phyloP scores from a whole-genome alignment of 2,113 vertebrate genomes.

The Dasyprocta punctata region DNA sequence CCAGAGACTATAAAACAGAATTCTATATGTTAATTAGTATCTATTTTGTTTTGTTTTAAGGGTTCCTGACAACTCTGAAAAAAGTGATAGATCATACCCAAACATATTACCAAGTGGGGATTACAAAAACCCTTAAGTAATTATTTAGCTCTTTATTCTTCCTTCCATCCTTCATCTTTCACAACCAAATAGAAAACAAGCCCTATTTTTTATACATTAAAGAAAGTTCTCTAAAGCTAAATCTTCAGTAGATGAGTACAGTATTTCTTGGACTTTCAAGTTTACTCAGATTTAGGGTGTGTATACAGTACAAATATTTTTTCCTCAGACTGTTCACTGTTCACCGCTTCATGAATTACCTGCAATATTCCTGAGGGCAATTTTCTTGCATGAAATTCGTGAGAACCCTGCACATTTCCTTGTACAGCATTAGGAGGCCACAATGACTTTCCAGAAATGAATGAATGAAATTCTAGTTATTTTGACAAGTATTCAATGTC shows the following conservation, averaged over 20 bases:
- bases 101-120: background rate
- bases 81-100: background rate
- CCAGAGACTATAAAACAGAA: conserved; percentile 17
- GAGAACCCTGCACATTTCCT: background rate
- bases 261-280: background rate
- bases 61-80: background rate
- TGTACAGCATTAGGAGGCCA: background rate
- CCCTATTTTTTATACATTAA: background rate
- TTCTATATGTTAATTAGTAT: conserved; percentile 23
- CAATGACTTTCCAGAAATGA: background rate
- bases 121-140: background rate
- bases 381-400: background rate
- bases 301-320: background rate
- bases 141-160: background rate
- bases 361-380: background rate
- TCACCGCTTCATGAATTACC: background rate
- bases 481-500: background rate
- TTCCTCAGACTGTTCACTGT: background rate
- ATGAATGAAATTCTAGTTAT: background rate
- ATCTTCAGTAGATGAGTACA: background rate
- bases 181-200: conserved; percentile 11
- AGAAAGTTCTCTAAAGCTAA: background rate
- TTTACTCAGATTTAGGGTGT: background rate
- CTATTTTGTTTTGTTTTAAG: conserved; percentile 32
- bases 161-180: background rate